Percentiles rank a stretch among this genome's conserved stretches.
Conservation (phyloP, 1,140 invertebrate species). For the Drosophila punjabiensis region DNA sequence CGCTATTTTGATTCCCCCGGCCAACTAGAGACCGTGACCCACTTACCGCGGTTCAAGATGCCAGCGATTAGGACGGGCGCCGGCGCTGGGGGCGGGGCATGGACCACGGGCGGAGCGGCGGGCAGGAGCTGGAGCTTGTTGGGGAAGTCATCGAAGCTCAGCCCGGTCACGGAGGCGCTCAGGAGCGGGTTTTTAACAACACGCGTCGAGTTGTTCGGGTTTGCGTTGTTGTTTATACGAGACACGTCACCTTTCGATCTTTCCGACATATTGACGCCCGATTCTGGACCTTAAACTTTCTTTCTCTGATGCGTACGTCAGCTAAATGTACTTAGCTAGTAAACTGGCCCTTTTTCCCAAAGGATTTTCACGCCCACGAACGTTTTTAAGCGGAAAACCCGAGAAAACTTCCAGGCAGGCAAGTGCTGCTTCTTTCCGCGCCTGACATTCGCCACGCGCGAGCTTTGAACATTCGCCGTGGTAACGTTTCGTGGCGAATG, state of each 20-base stretch:
- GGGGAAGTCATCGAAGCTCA: conserved; percentile 81
- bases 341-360: background rate
- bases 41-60: conserved; percentile 81
- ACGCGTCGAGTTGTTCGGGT: conserved; percentile 47
- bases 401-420: conserved; percentile 51
- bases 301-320: background rate
- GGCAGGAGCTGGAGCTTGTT: conserved; percentile 81
- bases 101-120: conserved; percentile 78
- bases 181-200: conserved; percentile 80
- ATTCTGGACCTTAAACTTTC: background rate
- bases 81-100: conserved; percentile 64
- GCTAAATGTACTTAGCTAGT: background rate
- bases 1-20: conserved; percentile 2
- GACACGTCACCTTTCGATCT: conserved; percentile 85
- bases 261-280: conserved; percentile 69
- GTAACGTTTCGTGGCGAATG: background rate
- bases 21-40: conserved; percentile 53
- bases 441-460: conserved; percentile 10
- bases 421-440: conserved; percentile 35
- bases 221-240: conserved; percentile 66
- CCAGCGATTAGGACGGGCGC: conserved; percentile 68
- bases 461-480: background rate
- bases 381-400: conserved; percentile 17
- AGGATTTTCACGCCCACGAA: conserved; percentile 26
- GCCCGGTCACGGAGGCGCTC: conserved; percentile 81